Evolutionary conservation across 2,888 invertebrate species (phyloP), one percentile per base, ranked within the genome.

Genomic region (Erannis defoliaria): DNA sequence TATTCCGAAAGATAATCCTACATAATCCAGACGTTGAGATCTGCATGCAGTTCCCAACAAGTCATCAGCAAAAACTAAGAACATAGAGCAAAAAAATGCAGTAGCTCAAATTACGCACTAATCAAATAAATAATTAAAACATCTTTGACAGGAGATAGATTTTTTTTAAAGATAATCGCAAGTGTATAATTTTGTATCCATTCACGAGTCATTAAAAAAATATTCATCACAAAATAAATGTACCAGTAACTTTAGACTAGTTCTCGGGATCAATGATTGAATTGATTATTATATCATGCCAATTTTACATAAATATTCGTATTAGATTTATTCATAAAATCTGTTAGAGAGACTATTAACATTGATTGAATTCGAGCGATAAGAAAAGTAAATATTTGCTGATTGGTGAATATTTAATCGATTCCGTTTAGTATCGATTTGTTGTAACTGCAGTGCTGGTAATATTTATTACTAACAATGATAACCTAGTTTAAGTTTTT

Each of bases 1-100:
- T 53, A 70, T 67, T 56, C 64, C 61, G 67, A 66, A 68, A 59
- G 48, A 60, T 69, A 67, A 72, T 69, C 69, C 65, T 56, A 43
- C 51, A 50, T 73, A 64, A 72, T 65, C 67, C 58, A 38, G 65
- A 68, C 70, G 42, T 49, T 69, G 62, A 68, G 64, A 55, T 66
- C 58, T 56, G 63, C 67, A 60, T 54, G 63, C 67, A 63, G 50
- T 56, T 40, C 54, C 50, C 58, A 50, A 60, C 61, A 46, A 48
- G 48, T 56, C 48, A 51, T 64, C 64, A 54, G 68, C 67, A 71
- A 67, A 67, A 72, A 67, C 56, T 56, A 40, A 53, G 2, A 46
- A 43, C 62, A 62, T 50, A 68, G 61, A 40, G 50, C 43, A 59
- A 51, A 19, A n/a, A 18, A 18, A 40, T 40, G 8, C 58, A 68